A percentile compares a stretch with the other conserved stretches of the same genome.
These are phyloP conservation scores for Pardosa pseudoannulata DNA, from an alignment of 2,888 invertebrate genomes.

Conservation along the genomic window DNA sequence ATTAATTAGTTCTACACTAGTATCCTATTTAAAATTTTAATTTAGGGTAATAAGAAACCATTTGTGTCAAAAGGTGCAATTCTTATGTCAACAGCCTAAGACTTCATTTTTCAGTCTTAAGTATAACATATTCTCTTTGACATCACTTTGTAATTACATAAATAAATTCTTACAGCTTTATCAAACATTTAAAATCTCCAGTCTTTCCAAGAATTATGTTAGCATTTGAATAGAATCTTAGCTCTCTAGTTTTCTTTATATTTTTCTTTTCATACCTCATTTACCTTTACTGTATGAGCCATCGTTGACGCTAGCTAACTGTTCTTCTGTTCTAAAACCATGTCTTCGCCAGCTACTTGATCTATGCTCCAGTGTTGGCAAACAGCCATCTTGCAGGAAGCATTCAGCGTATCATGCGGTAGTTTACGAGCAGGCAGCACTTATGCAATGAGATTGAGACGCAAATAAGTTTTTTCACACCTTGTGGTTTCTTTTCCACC, in stretches of 20 bases:
- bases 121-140: too few species aligned
- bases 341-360: slow-evolving; percentile 36
- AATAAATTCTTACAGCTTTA: too few species aligned
- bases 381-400: slow-evolving; percentile 17
- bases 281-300: background rate
- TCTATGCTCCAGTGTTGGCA: slow-evolving; percentile 35
- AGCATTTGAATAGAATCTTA: too few species aligned
- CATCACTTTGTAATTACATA: too few species aligned
- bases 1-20: too few species aligned
- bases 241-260: background rate
- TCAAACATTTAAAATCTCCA: too few species aligned
- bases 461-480: slow-evolving; percentile 62
- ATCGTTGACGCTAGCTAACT: background rate
- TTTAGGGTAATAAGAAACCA: too few species aligned
- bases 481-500: slow-evolving; percentile 27
- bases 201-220: too few species aligned
- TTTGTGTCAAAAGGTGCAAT: too few species aligned
- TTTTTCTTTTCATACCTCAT: background rate
- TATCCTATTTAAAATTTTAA: too few species aligned
- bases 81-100: too few species aligned
- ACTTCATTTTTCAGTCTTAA: too few species aligned
- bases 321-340: background rate
- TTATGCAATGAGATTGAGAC: background rate
- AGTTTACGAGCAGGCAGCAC: background rate
- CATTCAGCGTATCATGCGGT: background rate